Percentiles rank a stretch among this genome's conserved stretches.
These are phyloP conservation scores for Meleagris gallopavo DNA, from an alignment of 2,113 vertebrate genomes.

Conservation along the genomic window DNA sequence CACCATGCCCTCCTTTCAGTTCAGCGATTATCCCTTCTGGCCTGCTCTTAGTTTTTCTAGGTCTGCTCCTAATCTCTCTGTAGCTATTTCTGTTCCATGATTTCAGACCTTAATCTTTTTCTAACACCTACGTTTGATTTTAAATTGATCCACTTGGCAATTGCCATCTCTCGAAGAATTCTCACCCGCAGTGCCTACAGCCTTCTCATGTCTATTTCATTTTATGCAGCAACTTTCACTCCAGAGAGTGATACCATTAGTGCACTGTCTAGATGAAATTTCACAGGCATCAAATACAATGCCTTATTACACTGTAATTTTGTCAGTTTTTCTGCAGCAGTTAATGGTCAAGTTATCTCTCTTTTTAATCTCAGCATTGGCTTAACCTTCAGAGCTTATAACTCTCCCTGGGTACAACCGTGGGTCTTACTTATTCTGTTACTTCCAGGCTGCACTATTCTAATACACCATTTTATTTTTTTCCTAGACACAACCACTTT, in stretches of 20 bases:
- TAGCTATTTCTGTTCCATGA: background rate
- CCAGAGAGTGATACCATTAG: background rate
- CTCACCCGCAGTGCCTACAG: background rate
- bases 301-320: constrained; percentile 18
- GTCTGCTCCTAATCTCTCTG: background rate
- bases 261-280: background rate
- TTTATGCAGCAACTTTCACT: background rate
- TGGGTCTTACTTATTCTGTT: background rate
- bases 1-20: rapidly evolving
- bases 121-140: background rate
- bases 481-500: background rate
- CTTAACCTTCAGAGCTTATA: background rate
- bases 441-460: background rate
- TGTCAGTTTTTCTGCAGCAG: background rate
- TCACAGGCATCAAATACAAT: background rate
- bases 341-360: background rate
- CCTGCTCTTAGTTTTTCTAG: background rate
- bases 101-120: background rate
- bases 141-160: background rate
- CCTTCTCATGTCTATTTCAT: background rate
- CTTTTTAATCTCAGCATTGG: background rate
- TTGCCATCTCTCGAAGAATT: background rate
- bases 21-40: background rate
- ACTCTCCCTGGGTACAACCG: background rate
- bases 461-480: background rate